A percentile compares a stretch with the other conserved stretches of the same genome.
These are phyloP conservation scores for Limnothrissa miodon DNA, from an alignment of 2,113 vertebrate genomes.

Conservation along the genomic window DNA sequence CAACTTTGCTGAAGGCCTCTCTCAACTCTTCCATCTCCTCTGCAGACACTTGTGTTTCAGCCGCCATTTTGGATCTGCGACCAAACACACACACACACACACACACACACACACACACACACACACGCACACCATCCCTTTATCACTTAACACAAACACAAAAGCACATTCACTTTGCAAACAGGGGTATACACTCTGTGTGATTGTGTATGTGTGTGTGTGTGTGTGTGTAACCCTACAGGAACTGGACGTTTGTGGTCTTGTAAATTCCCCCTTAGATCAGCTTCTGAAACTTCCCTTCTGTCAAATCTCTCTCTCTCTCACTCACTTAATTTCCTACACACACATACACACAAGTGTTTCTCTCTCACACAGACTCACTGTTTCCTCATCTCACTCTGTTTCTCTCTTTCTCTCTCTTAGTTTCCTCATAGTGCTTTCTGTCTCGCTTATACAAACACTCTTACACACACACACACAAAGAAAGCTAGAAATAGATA, in stretches of 20 bases:
- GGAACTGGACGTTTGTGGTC: neutral
- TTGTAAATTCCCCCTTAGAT: neutral
- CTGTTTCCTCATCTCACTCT: no score
- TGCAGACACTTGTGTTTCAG: slow-evolving; percentile 63
- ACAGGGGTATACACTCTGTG: neutral
- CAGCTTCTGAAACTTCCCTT: neutral
- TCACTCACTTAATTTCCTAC: no score
- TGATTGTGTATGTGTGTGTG: neutral
- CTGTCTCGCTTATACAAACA: neutral
- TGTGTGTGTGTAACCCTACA: neutral
- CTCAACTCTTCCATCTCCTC: slow-evolving; percentile 87
- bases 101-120: neutral
- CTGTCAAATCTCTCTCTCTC: neutral
- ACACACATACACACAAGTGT: no score
- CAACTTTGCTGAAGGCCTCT: slow-evolving; percentile 88
- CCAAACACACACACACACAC: neutral
- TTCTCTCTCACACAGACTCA: no score
- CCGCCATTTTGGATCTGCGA: slow-evolving; percentile 72
- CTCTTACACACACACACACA: neutral
- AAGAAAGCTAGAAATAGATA: neutral
- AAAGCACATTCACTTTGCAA: no score
- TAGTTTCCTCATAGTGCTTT: neutral
- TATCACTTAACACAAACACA: no score
- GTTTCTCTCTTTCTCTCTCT: neutral
- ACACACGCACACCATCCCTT: no score